Percentiles rank a stretch among this genome's conserved stretches.
These are phyloP conservation scores for Corythornis madagascariensis DNA, from an alignment of 2,113 vertebrate species.

Conservation along the genomic window DNA sequence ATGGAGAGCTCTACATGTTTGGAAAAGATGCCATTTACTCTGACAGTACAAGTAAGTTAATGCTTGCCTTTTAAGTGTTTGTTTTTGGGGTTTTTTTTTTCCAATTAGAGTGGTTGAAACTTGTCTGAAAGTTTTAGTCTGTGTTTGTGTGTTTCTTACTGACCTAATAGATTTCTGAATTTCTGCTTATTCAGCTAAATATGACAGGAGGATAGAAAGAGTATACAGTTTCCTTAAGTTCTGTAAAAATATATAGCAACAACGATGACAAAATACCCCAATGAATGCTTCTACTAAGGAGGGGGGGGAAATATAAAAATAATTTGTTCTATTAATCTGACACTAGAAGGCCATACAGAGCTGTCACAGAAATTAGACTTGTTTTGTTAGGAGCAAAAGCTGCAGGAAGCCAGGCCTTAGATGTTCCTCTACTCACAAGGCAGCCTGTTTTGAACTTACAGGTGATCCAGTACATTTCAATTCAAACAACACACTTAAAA, in stretches of 20 bases:
- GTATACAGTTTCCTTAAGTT: background rate
- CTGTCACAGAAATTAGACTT: background rate
- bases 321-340: background rate
- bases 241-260: background rate
- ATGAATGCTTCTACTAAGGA: background rate
- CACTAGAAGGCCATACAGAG: background rate
- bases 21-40: conserved; percentile 99
- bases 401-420: background rate
- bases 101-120: background rate
- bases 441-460: background rate
- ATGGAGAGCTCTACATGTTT: conserved; percentile 99
- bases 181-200: background rate
- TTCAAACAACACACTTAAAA: background rate
- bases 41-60: conserved; percentile 92
- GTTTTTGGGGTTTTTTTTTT: no score
- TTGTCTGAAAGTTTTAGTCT: background rate
- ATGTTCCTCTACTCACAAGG: background rate
- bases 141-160: background rate
- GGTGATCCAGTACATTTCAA: background rate
- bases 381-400: background rate
- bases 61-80: background rate
- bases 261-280: background rate
- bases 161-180: background rate
- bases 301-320: no score
- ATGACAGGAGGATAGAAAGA: background rate